These are phyloP conservation scores for Trematocara stigmaticum DNA, from an alignment of 2,113 vertebrate genomes.

Conservation along the genomic window DNA sequence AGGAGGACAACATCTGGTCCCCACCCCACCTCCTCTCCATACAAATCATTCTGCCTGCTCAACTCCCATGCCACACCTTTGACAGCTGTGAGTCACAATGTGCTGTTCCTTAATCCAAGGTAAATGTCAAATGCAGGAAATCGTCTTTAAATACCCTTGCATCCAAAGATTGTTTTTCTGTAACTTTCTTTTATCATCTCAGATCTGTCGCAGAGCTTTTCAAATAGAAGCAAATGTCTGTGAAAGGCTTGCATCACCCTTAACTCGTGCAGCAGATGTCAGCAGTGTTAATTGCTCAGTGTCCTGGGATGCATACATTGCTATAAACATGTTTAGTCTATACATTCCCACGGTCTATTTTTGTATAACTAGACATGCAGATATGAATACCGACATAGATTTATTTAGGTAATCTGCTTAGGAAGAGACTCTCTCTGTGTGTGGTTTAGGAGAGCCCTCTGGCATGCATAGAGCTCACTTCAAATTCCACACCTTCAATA, in stretches of 20 bases:
- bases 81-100: conserved; percentile 61
- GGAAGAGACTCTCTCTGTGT: conserved; percentile 17
- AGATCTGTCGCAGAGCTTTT: not conserved
- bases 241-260: not conserved
- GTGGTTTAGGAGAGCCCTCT: conserved; percentile 12
- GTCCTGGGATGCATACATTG: not conserved
- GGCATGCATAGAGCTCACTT: not conserved
- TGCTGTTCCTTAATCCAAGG: conserved; percentile 67
- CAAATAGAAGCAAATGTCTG: not conserved
- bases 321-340: conserved; percentile 48
- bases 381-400: conserved; percentile 58
- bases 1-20: conserved; percentile 60
- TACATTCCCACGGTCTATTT: conserved; percentile 41
- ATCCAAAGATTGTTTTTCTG: conserved; percentile 42
- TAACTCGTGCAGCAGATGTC: conserved; percentile 44
- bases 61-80: conserved; percentile 36
- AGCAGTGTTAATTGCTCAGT: conserved; percentile 1
- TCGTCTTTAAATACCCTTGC: conserved; percentile 43
- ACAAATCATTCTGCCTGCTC: conserved; percentile 17
- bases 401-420: conserved; percentile 63
- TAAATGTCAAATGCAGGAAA: conserved; percentile 68
- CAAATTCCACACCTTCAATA: not conserved
- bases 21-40: not conserved
- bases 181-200: conserved; percentile 3
- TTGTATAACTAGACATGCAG: conserved; percentile 49